A percentile compares a stretch with the other conserved stretches of the same genome.
Evolutionary conservation across 2,113 vertebrate species (phyloP).

Genomic region (Rhynchomys soricoides): DNA sequence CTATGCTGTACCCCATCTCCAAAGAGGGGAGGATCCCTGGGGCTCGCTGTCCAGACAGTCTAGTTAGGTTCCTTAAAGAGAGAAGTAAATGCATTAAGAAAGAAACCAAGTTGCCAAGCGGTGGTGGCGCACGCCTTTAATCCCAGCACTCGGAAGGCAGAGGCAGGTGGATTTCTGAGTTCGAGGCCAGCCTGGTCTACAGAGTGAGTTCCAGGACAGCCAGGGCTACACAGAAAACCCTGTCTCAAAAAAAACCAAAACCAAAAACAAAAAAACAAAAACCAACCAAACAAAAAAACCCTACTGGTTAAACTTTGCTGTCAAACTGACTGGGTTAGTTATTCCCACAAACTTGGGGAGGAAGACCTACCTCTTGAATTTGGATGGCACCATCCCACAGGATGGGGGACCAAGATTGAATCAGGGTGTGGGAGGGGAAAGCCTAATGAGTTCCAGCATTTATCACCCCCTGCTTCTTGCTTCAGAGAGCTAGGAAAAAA

Average conservation of each 20-base stretch:
- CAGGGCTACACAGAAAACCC: too few species aligned
- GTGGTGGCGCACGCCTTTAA: background rate
- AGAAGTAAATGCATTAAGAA: slow-evolving; percentile 21
- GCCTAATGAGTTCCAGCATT: background rate
- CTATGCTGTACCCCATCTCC: too few species aligned
- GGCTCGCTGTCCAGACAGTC: too few species aligned
- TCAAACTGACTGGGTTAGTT: background rate
- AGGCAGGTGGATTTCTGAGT: background rate
- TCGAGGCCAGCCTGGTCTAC: background rate
- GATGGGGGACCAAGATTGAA: background rate
- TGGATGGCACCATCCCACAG: background rate
- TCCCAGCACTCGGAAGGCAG: background rate
- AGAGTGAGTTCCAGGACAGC: too few species aligned
- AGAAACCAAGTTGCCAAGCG: background rate
- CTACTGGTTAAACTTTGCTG: background rate
- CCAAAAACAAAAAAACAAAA: too few species aligned
- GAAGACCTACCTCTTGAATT: background rate
- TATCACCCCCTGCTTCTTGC: background rate
- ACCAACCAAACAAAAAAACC: too few species aligned
- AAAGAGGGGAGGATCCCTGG: background rate
- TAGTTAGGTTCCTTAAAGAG: slow-evolving; percentile 4
- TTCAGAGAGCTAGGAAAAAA: too few species aligned
- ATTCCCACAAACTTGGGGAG: background rate
- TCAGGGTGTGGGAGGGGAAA: background rate
- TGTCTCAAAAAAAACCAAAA: too few species aligned